Percentiles rank a stretch among this genome's conserved stretches.
These are phyloP conservation scores for Macroglossus sobrinus DNA, from an alignment of 2,113 vertebrate species.

Conservation along the genomic window DNA sequence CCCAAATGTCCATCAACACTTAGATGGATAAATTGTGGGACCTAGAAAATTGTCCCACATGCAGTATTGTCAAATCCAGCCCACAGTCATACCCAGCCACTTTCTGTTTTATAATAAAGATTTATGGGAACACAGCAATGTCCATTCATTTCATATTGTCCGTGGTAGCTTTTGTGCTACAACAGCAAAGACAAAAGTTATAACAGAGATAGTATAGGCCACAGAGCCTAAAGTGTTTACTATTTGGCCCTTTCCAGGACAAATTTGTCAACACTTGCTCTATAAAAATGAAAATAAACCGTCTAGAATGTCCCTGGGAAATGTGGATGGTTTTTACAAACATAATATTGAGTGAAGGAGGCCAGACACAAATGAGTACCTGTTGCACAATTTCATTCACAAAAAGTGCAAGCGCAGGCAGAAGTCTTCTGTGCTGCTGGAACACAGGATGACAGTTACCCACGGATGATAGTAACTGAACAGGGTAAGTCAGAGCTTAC, in stretches of 20 bases:
- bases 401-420: not conserved
- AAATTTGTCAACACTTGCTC: not conserved
- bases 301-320: not conserved
- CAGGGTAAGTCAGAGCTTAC: fast-evolving
- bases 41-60: fast-evolving
- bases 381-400: not conserved
- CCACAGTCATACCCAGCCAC: not conserved
- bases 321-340: not conserved
- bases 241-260: not conserved
- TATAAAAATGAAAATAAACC: not conserved
- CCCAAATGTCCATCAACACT: not conserved
- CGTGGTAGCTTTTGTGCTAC: not conserved
- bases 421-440: fast-evolving
- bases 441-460: fast-evolving
- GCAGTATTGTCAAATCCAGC: not conserved
- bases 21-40: not conserved
- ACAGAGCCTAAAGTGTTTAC: not conserved
- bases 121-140: not conserved
- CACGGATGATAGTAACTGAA: fast-evolving
- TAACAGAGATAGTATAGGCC: not conserved
- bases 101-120: not conserved
- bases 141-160: not conserved
- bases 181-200: not conserved
- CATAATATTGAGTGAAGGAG: not conserved
- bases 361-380: fast-evolving